phyloP scores from a whole-genome alignment of 2,888 invertebrate species.

The Andrena hattorfiana region DNA sequence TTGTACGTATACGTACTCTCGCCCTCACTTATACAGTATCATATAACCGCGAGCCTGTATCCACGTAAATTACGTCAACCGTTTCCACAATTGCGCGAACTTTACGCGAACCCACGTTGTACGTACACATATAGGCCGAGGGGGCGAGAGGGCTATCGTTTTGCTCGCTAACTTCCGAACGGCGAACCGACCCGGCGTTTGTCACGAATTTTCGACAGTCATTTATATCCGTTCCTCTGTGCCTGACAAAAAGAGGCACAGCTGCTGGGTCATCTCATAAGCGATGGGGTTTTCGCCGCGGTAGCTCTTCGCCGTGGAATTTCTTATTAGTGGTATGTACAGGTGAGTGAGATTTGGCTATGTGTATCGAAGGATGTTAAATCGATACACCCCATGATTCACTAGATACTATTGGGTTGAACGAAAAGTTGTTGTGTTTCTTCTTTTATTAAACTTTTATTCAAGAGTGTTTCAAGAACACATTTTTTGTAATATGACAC shows the following conservation, averaged over 20 bases:
- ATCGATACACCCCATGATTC: too few species aligned
- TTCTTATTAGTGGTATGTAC: neutral
- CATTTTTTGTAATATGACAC: too few species aligned
- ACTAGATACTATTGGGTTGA: too few species aligned
- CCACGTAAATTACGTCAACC: slow-evolving; percentile 69
- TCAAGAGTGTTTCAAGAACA: too few species aligned
- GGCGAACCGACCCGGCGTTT: slow-evolving; percentile 50
- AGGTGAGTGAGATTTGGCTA: neutral
- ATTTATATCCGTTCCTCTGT: slow-evolving; percentile 48
- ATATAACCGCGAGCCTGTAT: slow-evolving; percentile 61
- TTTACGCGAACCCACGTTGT: slow-evolving; percentile 36
- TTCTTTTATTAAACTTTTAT: too few species aligned
- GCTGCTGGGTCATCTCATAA: slow-evolving; percentile 6
- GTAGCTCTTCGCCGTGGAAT: neutral
- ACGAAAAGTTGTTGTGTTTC: too few species aligned
- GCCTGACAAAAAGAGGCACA: slow-evolving; percentile 34
- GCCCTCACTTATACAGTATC: slow-evolving; percentile 67
- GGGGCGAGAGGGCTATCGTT: slow-evolving; percentile 47
- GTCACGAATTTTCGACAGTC: slow-evolving; percentile 66
- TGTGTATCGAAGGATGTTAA: neutral
- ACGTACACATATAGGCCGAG: slow-evolving; percentile 32
- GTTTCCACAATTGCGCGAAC: slow-evolving; percentile 67
- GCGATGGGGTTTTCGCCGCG: neutral
- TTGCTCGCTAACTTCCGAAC: slow-evolving; percentile 61
- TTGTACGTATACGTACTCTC: slow-evolving; percentile 55